Conservation (phyloP, 2,113 vertebrate genomes). For the Zootoca vivipara region DNA sequence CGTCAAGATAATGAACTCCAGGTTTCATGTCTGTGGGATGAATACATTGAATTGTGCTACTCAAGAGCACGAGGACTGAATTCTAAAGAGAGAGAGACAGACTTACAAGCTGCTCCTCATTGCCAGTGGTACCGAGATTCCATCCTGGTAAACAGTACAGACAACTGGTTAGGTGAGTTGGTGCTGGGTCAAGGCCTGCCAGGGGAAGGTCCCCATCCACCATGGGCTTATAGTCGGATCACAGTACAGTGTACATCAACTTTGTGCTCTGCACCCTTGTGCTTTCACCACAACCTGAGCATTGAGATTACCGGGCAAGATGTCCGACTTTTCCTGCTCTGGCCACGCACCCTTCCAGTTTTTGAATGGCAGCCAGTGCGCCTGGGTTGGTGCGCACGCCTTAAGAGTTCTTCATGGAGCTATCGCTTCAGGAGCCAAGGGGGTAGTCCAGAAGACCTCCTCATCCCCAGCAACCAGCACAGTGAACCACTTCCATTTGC, state of each 20-base stretch:
- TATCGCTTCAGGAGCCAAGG: conserved; percentile 48
- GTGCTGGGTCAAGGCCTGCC: neutral
- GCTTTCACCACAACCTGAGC: conserved; percentile 36
- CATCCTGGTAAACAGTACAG: neutral
- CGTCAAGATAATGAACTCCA: neutral
- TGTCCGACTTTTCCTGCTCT: conserved; percentile 45
- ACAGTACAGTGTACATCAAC: neutral
- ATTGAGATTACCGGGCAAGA: conserved; percentile 14
- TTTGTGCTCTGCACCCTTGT: conserved; percentile 16
- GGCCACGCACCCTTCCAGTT: neutral
- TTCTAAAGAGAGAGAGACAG: neutral
- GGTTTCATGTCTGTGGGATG: conserved; percentile 8
- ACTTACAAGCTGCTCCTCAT: neutral
- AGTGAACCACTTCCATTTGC: rapidly evolving
- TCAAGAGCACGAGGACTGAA: neutral
- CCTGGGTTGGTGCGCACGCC: conserved; percentile 51
- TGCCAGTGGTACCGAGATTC: conserved; percentile 41
- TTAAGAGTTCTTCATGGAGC: conserved; percentile 47
- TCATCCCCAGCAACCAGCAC: conserved; percentile 41
- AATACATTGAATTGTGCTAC: neutral
- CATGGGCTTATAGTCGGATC: neutral
- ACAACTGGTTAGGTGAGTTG: conserved; percentile 12
- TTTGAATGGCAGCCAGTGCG: neutral
- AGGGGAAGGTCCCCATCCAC: neutral
- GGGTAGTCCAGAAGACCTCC: conserved; percentile 8